Percentiles rank a stretch among this genome's conserved stretches.
Conservation (phyloP, 1,140 invertebrate genomes). For the Aphidius ervi region DNA sequence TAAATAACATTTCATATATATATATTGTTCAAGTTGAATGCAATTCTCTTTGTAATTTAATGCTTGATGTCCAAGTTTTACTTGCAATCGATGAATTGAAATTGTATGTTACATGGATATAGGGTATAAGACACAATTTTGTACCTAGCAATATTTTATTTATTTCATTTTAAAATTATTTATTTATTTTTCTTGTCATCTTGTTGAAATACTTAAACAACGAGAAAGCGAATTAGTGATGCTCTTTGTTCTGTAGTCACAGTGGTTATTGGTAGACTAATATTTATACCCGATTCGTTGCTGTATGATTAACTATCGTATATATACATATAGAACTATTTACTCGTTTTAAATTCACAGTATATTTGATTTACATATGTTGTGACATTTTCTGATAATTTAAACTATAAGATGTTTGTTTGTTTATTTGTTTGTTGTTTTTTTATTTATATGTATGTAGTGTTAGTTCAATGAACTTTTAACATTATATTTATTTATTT, state of each 20-base stretch:
- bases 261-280: neutral
- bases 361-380: slow-evolving; percentile 7
- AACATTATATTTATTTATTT: too few relatives aligned
- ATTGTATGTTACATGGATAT: neutral
- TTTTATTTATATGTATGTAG: neutral
- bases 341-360: neutral
- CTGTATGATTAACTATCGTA: neutral
- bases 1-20: neutral
- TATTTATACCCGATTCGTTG: neutral
- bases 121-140: too few relatives aligned
- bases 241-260: slow-evolving; percentile 5
- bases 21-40: neutral
- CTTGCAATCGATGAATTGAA: slow-evolving; percentile 7
- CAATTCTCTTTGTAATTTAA: slow-evolving; percentile 3
- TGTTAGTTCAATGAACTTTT: too few relatives aligned
- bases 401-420: neutral
- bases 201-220: neutral
- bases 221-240: neutral
- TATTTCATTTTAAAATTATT: neutral
- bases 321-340: too few relatives aligned
- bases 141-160: neutral
- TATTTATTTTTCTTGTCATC: neutral
- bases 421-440: neutral
- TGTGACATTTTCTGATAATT: slow-evolving; percentile 2
- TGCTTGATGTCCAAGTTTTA: slow-evolving; percentile 8